A percentile compares a stretch with the other conserved stretches of the same genome.
Evolutionary conservation across 2,797 vertebrate species (phyloP).

Genomic region (Podarcis siculus): DNA sequence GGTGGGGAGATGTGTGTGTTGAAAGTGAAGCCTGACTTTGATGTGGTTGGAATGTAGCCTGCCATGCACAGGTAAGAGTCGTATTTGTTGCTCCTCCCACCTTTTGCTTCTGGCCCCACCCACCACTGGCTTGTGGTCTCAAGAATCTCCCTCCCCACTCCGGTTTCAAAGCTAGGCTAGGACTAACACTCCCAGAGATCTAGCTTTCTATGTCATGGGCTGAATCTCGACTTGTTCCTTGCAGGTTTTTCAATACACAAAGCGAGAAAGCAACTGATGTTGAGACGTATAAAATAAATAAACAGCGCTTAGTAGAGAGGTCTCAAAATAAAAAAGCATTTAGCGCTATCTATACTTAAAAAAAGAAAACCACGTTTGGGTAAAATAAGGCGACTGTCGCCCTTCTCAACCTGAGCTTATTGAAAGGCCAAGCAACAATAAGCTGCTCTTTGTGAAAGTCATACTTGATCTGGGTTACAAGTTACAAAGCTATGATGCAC

Average conservation of each 20-base stretch:
- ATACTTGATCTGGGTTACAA: background rate
- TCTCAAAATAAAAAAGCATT: background rate
- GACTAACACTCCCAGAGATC: background rate
- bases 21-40: no score
- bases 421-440: background rate
- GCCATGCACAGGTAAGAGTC: no score
- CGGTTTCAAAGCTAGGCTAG: no score
- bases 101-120: no score
- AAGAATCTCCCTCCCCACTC: no score
- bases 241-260: background rate
- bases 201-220: background rate
- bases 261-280: no score
- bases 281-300: background rate
- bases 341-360: background rate
- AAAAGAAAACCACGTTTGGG: background rate
- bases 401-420: background rate
- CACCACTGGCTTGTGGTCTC: no score
- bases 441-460: background rate
- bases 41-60: no score
- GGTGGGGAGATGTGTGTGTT: no score
- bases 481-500: constrained; percentile 10
- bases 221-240: background rate
- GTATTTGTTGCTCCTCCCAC: no score
- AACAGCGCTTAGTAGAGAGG: no score
- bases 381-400: background rate